A percentile compares a stretch with the other conserved stretches of the same genome.
Conservation (phyloP, 1,140 invertebrate species). For the Drosophila athabasca region DNA sequence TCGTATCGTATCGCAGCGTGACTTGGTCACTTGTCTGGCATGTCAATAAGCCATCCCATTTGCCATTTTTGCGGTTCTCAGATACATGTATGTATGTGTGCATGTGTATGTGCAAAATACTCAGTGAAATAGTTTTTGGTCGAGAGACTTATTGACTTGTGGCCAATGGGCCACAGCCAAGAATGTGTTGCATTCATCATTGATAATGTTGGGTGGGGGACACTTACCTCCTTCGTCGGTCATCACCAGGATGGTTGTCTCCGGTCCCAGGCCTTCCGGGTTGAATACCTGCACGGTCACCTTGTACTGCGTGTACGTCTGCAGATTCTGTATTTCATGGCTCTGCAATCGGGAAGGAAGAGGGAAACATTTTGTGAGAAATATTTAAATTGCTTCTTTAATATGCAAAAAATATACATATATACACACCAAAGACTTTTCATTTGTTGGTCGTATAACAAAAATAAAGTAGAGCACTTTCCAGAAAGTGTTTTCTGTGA, state of each 20-base stretch:
- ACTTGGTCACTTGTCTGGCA: conserved; percentile 51
- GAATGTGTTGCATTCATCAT: conserved; percentile 43
- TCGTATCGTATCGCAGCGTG: conserved; percentile 6
- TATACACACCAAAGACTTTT: conserved; percentile 18
- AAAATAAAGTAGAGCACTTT: conserved; percentile 53
- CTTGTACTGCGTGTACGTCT: conserved; percentile 90
- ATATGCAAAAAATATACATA: conserved; percentile 10
- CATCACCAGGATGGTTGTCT: conserved; percentile 89
- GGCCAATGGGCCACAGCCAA: conserved; percentile 18
- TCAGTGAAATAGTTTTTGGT: conserved; percentile 32
- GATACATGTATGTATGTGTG: conserved; percentile 3
- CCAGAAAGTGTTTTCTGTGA: conserved; percentile 29
- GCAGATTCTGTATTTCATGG: conserved; percentile 88
- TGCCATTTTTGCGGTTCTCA: conserved; percentile 37
- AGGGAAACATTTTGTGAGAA: conserved; percentile 71
- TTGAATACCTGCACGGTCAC: conserved; percentile 91
- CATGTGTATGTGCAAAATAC: too few species aligned
- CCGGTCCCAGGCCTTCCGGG: conserved; percentile 89
- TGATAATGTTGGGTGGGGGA: conserved; percentile 27
- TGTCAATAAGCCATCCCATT: conserved; percentile 48
- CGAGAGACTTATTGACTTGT: conserved; percentile 49
- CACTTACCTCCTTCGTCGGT: conserved; percentile 92
- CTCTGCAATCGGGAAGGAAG: conserved; percentile 84
- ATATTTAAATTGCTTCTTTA: conserved; percentile 23
- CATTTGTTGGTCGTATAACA: conserved; percentile 48